These are phyloP conservation scores for Callyntrura sp. DNA, from an alignment of 2,888 invertebrate genomes.

Conservation along the genomic window DNA sequence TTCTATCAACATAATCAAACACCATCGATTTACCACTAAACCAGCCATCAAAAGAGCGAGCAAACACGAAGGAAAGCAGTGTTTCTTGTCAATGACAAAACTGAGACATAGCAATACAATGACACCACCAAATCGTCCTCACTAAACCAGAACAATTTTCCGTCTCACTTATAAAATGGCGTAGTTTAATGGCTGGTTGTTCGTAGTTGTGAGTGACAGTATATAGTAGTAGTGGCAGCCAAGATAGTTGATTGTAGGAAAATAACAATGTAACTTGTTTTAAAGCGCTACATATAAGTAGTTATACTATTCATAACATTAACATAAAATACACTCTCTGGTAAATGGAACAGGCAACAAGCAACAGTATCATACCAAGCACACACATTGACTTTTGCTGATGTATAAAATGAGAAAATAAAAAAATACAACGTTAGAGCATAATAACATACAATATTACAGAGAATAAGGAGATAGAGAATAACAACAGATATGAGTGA, in stretches of 20 bases:
- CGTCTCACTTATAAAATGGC: background rate
- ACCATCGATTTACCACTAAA: background rate
- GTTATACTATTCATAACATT: background rate
- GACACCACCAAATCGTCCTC: slow-evolving; percentile 7
- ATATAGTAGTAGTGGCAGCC: too few species aligned
- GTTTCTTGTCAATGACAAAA: slow-evolving; percentile 18
- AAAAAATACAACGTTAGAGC: background rate
- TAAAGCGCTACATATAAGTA: too few species aligned
- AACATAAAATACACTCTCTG: background rate
- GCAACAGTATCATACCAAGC: too few species aligned
- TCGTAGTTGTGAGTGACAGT: too few species aligned
- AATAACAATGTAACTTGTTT: too few species aligned
- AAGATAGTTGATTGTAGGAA: too few species aligned
- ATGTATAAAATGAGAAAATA: slow-evolving; percentile 4
- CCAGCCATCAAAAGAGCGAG: background rate
- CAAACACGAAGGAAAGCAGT: background rate
- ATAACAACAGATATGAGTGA: slow-evolving; percentile 27
- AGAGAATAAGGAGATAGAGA: background rate
- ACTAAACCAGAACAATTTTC: slow-evolving; percentile 9
- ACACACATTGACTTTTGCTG: slow-evolving; percentile 4
- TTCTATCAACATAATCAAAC: too few species aligned
- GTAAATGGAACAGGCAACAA: background rate
- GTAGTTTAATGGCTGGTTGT: too few species aligned
- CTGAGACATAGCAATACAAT: slow-evolving; percentile 2
- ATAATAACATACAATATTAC: slow-evolving; percentile 11